Base-by-base conservation (phyloP, 2,113 vertebrate species). In the Oryzias melastigma region DNA sequence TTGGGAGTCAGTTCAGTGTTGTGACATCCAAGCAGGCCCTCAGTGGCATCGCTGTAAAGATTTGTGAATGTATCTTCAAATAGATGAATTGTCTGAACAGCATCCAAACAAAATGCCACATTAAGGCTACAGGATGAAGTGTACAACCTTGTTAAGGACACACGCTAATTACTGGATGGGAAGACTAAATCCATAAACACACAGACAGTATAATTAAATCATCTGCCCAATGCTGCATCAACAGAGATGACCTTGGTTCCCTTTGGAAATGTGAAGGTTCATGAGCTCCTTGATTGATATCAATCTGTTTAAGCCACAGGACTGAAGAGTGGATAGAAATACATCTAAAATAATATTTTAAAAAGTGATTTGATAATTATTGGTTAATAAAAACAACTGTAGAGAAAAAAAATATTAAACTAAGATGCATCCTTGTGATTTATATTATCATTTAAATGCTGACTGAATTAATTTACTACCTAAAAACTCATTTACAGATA, bases 161-260 rank as follows among this genome's bases (percentile, higher is more conserved):
- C 45, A 35, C 18, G 55, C 54, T 77, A 83, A 86, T 83, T 78
- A 78, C 63, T 53, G 48, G 49, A 81, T 73, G 47, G 55, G 75
- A 72, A 75, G 65, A 73, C 60, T 78, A 82, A 86, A 85, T 84
- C 84, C 81, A 85, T 84, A 80, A 90, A 85, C 84, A 86, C 79
- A 82, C 65, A 81, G 48, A 58, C 40, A 14, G 69, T 47, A 73
- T 72, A 74, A 85, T 85, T 73, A 82, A 83, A 84, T 75, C 59
- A 75, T 81, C 69, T 62, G 45, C 71, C 58, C 51, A 22, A 64
- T 61, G 67, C 54, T 63, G 61, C 62, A 68, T 84, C 82, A 79
- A 83, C 88, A 78, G 50, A 62, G 78, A 67, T 72, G 78, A 88
- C 88, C 85, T 87, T 85, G 84, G 53, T 72, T 61, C 62, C 69